These are phyloP conservation scores for Synanthedon andrenaeformis DNA, from an alignment of 2,888 invertebrate genomes.

Conservation along the genomic window DNA sequence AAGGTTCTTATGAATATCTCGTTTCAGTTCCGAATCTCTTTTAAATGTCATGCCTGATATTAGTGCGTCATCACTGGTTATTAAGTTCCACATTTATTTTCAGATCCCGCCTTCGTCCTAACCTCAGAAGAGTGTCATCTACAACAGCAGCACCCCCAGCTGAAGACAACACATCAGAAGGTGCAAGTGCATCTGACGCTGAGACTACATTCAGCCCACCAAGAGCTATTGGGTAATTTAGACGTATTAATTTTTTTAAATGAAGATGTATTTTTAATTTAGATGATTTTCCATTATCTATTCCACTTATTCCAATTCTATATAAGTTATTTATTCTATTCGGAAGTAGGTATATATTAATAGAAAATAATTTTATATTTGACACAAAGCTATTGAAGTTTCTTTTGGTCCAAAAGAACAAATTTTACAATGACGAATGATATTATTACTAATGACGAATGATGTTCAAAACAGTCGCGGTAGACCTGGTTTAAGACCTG, in stretches of 20 bases:
- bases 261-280: neutral
- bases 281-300: too few species aligned
- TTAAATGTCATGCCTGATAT: too few species aligned
- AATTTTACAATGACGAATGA: too few species aligned
- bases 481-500: conserved; percentile 52
- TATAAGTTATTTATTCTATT: too few species aligned
- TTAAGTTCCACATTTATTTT: neutral
- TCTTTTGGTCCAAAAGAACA: too few species aligned
- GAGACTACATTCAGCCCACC: conserved; percentile 50
- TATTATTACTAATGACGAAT: too few species aligned
- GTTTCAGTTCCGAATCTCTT: too few species aligned
- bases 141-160: conserved; percentile 38
- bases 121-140: conserved; percentile 31
- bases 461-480: conserved; percentile 30
- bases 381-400: too few species aligned
- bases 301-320: too few species aligned
- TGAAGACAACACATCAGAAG: conserved; percentile 34
- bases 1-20: conserved; percentile 22
- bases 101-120: conserved; percentile 64
- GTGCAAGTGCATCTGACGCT: conserved; percentile 39
- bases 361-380: too few species aligned
- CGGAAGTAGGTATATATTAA: too few species aligned
- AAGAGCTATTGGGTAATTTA: conserved; percentile 41
- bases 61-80: too few species aligned
- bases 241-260: neutral